Percentiles rank a stretch among this genome's conserved stretches.
Conservation (phyloP, 2,888 invertebrate genomes). For the Andrena chrysosceles region DNA sequence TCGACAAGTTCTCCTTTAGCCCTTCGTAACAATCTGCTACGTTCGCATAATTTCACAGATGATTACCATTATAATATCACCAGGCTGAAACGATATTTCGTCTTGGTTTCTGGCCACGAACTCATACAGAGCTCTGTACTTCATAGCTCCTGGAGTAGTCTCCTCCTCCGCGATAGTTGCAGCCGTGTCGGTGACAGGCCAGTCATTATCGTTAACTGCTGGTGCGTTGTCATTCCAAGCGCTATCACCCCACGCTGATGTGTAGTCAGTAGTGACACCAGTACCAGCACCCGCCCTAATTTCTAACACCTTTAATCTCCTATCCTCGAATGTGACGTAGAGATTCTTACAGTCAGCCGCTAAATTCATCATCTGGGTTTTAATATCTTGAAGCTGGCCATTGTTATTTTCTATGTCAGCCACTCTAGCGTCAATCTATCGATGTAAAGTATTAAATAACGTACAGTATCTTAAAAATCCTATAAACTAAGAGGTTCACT, state of each 20-base stretch:
- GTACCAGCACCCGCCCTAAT: slow-evolving; percentile 86
- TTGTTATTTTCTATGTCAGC: slow-evolving; percentile 93
- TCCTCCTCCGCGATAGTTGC: slow-evolving; percentile 81
- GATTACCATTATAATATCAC: slow-evolving; percentile 94
- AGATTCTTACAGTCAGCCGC: slow-evolving; percentile 89
- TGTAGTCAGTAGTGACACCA: slow-evolving; percentile 81
- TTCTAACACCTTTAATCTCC: slow-evolving; percentile 86
- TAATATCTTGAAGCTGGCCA: slow-evolving; percentile 90
- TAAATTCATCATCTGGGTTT: slow-evolving; percentile 88
- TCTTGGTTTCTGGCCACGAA: slow-evolving; percentile 96
- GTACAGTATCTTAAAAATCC: not conserved
- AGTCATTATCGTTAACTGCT: slow-evolving; percentile 81
- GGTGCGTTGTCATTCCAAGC: slow-evolving; percentile 86
- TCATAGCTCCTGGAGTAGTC: slow-evolving; percentile 86
- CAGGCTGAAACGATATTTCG: slow-evolving; percentile 96
- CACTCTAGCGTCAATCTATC: slow-evolving; percentile 91
- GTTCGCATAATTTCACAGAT: not conserved
- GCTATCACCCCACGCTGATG: slow-evolving; percentile 88
- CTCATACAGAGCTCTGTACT: slow-evolving; percentile 96
- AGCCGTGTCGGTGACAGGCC: slow-evolving; percentile 84
- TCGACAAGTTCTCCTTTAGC: slow-evolving; percentile 27
- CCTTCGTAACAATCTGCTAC: not conserved
- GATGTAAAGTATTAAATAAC: slow-evolving; percentile 11
- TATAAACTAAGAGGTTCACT: not conserved
- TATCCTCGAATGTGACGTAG: slow-evolving; percentile 90